A percentile compares a stretch with the other conserved stretches of the same genome.
These are phyloP conservation scores for Mustela nigripes DNA, from an alignment of 2,113 vertebrate genomes.

Conservation along the genomic window DNA sequence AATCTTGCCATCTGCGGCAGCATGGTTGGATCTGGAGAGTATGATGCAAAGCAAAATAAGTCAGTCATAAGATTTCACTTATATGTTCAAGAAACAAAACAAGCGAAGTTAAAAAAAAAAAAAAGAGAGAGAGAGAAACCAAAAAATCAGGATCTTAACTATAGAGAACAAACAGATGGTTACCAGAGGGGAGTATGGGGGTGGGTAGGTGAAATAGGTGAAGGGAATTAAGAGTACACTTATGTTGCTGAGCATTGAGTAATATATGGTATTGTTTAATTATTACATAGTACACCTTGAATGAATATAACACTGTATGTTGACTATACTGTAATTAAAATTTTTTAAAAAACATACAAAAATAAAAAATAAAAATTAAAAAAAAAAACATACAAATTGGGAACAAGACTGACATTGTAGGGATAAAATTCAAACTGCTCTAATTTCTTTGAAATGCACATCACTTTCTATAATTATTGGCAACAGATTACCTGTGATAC, in stretches of 20 bases:
- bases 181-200: not conserved
- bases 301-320: not conserved
- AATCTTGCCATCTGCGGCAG: not conserved
- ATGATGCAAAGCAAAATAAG: not conserved
- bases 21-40: not conserved
- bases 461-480: slow-evolving; percentile 33
- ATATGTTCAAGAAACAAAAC: not conserved
- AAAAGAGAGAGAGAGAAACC: not conserved
- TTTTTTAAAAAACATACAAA: not conserved
- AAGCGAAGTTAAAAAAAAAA: not conserved
- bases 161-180: not conserved
- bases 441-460: slow-evolving; percentile 18
- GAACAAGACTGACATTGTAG: not conserved
- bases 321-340: not conserved
- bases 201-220: not conserved
- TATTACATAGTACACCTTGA: not conserved
- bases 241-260: not conserved
- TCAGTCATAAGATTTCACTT: not conserved
- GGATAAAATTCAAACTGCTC: not conserved
- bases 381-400: not conserved
- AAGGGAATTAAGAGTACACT: not conserved
- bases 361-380: too few relatives aligned
- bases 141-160: not conserved
- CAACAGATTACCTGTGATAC: not conserved
- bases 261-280: not conserved